A percentile compares a stretch with the other conserved stretches of the same genome.
Evolutionary conservation across 2,888 invertebrate genomes (phyloP).

Genomic region (Andrena haemorrhoa): DNA sequence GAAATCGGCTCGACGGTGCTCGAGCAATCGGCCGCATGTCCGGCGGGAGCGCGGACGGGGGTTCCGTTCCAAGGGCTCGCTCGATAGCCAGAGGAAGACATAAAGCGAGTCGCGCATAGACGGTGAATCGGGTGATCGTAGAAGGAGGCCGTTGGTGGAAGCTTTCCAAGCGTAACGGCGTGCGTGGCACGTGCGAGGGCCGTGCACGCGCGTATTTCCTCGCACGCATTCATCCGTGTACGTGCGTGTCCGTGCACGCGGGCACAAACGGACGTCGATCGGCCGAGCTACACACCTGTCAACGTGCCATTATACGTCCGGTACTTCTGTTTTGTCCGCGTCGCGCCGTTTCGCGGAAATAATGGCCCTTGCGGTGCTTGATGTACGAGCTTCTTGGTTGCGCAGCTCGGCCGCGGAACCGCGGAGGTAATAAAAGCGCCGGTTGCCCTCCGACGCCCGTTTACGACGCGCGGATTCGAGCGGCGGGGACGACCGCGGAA

Average conservation of each 20-base stretch:
- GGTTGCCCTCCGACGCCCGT: background rate
- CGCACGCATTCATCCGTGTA: conserved; percentile 63
- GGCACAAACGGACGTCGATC: conserved; percentile 48
- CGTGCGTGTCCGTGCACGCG: conserved; percentile 33
- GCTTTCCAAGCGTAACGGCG: conserved; percentile 67
- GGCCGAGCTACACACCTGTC: conserved; percentile 66
- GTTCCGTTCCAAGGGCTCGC: conserved; percentile 12
- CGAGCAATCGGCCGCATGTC: conserved; percentile 17
- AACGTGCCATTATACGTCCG: conserved; percentile 65
- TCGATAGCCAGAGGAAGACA: conserved; percentile 27
- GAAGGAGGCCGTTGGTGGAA: conserved; percentile 47
- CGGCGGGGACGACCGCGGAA: background rate
- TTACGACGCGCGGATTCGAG: conserved; percentile 18
- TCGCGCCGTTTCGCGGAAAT: conserved; percentile 53
- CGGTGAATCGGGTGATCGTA: conserved; percentile 48
- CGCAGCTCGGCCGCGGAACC: conserved; percentile 40
- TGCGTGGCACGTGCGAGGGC: conserved; percentile 70
- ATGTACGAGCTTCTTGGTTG: conserved; percentile 19
- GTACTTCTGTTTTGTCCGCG: conserved; percentile 51
- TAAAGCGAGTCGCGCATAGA: conserved; percentile 23
- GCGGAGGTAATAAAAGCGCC: conserved; percentile 25
- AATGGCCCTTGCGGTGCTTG: conserved; percentile 29
- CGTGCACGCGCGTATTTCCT: conserved; percentile 68
- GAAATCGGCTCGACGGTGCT: conserved; percentile 5
- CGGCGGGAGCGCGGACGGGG: background rate